phyloP scores from a whole-genome alignment of 2,113 vertebrate genomes.

The Chroicocephalus ridibundus region DNA sequence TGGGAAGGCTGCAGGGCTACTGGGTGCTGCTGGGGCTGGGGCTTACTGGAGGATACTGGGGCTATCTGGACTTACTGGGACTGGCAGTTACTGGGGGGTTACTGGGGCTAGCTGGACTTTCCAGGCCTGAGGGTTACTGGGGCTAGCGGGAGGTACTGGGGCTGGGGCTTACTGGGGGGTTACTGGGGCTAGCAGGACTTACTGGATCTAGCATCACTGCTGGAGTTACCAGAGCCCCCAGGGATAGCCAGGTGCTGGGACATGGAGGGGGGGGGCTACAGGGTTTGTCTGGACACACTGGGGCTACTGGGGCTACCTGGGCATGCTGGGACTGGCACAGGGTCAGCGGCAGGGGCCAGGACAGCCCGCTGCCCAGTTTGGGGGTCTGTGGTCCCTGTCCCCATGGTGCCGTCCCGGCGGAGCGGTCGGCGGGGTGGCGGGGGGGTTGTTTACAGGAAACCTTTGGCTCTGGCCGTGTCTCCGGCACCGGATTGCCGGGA shows the following conservation, averaged over 20 bases:
- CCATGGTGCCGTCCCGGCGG: accelerated
- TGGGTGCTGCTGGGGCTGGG: too few species aligned
- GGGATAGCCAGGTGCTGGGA: not conserved
- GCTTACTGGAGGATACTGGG: not conserved
- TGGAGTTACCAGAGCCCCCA: not conserved
- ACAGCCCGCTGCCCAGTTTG: accelerated
- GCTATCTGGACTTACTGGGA: not conserved
- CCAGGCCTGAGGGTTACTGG: not conserved
- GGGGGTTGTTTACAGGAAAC: slow-evolving; percentile 47
- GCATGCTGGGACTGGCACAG: too few species aligned
- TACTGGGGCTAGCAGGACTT: not conserved
- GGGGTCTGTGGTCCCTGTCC: not conserved
- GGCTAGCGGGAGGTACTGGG: not conserved
- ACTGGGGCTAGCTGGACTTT: not conserved
- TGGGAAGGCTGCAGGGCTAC: too few species aligned
- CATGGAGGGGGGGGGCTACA: too few species aligned
- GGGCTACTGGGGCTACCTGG: not conserved
- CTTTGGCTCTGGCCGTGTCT: not conserved
- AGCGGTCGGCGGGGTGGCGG: not conserved
- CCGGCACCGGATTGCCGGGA: slow-evolving; percentile 42
- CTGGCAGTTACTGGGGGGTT: not conserved
- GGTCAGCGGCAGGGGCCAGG: accelerated
- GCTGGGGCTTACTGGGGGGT: not conserved
- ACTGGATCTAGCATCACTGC: not conserved
- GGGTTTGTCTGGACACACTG: not conserved